phyloP scores from a whole-genome alignment of 2,113 vertebrate species.

The Cettia cetti region DNA sequence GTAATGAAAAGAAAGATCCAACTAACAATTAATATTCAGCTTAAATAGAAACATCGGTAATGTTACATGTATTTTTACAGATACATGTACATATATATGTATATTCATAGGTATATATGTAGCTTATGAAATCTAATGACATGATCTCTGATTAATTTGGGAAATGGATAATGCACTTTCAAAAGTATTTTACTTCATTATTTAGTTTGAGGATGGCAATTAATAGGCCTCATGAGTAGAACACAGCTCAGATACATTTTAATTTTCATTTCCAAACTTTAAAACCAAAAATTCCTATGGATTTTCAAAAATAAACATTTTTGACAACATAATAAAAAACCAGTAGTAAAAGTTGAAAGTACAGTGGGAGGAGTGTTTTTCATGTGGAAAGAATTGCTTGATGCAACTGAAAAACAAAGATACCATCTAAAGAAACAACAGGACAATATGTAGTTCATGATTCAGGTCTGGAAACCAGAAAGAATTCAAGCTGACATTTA shows the following conservation, averaged over 20 bases:
- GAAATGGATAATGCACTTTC: not conserved
- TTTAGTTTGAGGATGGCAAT: not conserved
- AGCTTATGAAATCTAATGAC: not conserved
- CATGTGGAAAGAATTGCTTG: not conserved
- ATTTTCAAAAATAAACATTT: not conserved
- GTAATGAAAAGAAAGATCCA: not conserved
- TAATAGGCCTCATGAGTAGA: fast-evolving
- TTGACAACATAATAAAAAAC: not conserved
- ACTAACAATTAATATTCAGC: not conserved
- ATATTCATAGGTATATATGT: not conserved
- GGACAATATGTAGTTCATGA: not conserved
- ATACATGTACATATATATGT: not conserved
- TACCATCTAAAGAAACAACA: not conserved
- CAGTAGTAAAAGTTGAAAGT: not conserved
- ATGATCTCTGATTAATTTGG: not conserved
- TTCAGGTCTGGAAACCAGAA: not conserved
- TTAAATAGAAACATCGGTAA: not conserved
- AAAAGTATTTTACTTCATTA: not conserved
- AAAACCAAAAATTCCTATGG: not conserved
- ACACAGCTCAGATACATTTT: not conserved
- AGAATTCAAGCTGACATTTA: not conserved
- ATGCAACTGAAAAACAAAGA: not conserved
- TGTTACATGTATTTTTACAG: not conserved
- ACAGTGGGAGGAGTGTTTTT: not conserved
- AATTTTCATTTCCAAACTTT: not conserved